Conservation (phyloP, 2,888 invertebrate species). For the Hartigia nigra region DNA sequence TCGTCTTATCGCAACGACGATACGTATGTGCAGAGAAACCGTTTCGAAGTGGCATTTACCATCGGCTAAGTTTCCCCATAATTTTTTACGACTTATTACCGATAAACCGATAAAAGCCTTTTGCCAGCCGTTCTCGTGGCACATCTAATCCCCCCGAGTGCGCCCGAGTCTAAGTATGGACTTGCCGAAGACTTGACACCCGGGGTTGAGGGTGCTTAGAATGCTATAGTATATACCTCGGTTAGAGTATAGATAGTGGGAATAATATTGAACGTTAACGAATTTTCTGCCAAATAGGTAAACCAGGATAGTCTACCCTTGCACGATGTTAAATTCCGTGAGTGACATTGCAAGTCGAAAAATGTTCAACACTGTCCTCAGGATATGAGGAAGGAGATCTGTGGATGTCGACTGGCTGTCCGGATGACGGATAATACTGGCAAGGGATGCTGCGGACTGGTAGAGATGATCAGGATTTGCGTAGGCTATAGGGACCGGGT, state of each 20-base stretch:
- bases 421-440: background rate
- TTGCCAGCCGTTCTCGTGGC: background rate
- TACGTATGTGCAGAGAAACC: background rate
- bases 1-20: background rate
- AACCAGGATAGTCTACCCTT: background rate
- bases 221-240: background rate
- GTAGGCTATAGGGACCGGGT: background rate
- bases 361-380: background rate
- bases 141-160: background rate
- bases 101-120: background rate
- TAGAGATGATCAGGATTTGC: background rate
- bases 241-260: background rate
- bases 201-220: background rate
- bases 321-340: background rate
- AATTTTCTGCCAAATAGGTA: background rate
- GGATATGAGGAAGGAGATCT: background rate
- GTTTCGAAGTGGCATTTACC: background rate
- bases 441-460: background rate
- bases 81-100: slow-evolving; percentile 21
- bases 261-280: background rate
- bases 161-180: background rate
- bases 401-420: background rate
- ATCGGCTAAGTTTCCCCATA: slow-evolving; percentile 7
- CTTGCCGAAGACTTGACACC: background rate
- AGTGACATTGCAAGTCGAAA: background rate